These are phyloP conservation scores for Thaumatotibia leucotreta DNA, from an alignment of 1,140 invertebrate species.

Conservation along the genomic window DNA sequence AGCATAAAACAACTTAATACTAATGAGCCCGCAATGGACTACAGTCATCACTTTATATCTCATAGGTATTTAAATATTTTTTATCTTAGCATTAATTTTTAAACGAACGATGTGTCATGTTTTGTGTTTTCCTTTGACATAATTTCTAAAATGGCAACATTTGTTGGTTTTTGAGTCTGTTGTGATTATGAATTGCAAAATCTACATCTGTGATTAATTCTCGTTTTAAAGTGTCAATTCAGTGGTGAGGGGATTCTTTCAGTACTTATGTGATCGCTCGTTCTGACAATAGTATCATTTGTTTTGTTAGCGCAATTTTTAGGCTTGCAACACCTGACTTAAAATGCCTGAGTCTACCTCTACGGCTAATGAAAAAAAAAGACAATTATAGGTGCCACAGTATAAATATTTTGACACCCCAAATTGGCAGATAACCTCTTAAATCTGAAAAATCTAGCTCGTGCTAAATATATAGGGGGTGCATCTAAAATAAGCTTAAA, in stretches of 20 bases:
- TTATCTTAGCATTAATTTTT: conserved; percentile 67
- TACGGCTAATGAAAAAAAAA: background rate
- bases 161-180: conserved; percentile 27
- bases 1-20: conserved; percentile 68
- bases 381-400: background rate
- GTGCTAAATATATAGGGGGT: background rate
- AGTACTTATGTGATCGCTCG: conserved; percentile 9
- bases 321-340: background rate
- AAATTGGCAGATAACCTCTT: background rate
- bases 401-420: background rate
- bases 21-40: conserved; percentile 50
- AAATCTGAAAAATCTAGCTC: background rate
- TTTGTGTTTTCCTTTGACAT: conserved; percentile 42
- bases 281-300: conserved; percentile 19
- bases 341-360: background rate
- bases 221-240: conserved; percentile 22
- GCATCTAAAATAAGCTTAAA: background rate
- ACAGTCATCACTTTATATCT: conserved; percentile 71
- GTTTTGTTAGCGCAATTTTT: conserved; percentile 52
- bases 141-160: conserved; percentile 51
- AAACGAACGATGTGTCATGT: conserved; percentile 56
- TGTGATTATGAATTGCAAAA: conserved; percentile 12
- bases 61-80: conserved; percentile 74
- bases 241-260: background rate
- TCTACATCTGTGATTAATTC: conserved; percentile 48